Evolutionary conservation across 92 coral and sea anemone genomes (phyloP).

Genomic region (Porites evermanni): DNA sequence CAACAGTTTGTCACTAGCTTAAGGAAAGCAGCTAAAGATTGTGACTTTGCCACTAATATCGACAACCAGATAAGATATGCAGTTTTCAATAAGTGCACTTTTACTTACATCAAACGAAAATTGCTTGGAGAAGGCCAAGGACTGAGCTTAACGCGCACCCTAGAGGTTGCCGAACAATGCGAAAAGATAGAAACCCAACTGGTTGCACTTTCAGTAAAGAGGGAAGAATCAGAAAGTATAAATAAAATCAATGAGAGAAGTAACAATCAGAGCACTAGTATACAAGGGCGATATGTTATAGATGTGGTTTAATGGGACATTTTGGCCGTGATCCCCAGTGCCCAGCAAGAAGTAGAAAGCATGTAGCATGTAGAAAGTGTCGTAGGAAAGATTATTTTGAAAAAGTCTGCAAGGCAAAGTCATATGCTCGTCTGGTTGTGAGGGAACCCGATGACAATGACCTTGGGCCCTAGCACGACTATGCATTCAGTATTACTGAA

Average conservation of each 20-base stretch:
- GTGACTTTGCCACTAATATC: not conserved
- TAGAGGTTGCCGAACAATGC: slow-evolving; percentile 42
- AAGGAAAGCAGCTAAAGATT: too few species aligned
- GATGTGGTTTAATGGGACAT: slow-evolving; percentile 39
- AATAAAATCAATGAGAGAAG: too few species aligned
- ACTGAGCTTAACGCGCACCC: slow-evolving; percentile 1
- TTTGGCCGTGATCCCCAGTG: slow-evolving; percentile 43
- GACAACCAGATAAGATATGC: slow-evolving; percentile 28
- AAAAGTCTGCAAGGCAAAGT: not conserved
- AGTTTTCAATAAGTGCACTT: slow-evolving; percentile 1
- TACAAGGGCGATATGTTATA: slow-evolving; percentile 6
- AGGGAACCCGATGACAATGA: slow-evolving; percentile 23
- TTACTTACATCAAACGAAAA: not conserved
- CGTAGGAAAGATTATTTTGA: slow-evolving; percentile 41
- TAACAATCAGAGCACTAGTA: too few species aligned
- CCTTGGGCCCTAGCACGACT: not conserved
- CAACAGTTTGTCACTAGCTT: too few species aligned
- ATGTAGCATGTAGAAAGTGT: not conserved
- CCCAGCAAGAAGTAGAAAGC: slow-evolving; percentile 23
- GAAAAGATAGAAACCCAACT: not conserved
- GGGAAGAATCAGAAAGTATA: not conserved
- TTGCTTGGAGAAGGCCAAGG: too few species aligned
- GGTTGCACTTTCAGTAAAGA: slow-evolving; percentile 12
- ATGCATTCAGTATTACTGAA: too few species aligned
- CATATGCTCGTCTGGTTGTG: not conserved